A percentile compares a stretch with the other conserved stretches of the same genome.
These are phyloP conservation scores for Melanchra persicariae DNA, from an alignment of 2,888 invertebrate species.

Conservation along the genomic window DNA sequence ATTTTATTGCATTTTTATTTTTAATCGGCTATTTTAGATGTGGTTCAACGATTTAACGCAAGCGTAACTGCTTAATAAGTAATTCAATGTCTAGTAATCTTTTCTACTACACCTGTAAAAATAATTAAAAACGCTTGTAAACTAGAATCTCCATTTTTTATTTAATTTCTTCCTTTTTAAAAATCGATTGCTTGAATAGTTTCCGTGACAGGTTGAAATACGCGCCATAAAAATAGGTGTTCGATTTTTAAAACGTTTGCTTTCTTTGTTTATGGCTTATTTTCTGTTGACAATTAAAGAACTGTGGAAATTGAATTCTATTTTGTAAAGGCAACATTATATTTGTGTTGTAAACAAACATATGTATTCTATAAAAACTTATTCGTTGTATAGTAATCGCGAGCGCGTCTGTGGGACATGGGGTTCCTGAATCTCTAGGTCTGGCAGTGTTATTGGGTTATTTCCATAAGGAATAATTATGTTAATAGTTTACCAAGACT, in stretches of 20 bases:
- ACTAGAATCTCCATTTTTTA: constrained; percentile 25
- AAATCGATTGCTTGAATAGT: constrained; percentile 59
- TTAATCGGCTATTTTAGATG: constrained; percentile 65
- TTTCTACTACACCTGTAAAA: constrained; percentile 56
- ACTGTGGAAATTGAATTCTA: constrained; percentile 41
- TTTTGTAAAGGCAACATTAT: constrained; percentile 29
- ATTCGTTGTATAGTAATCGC: too few species aligned
- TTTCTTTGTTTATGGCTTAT: constrained; percentile 40
- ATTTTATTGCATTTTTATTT: constrained; percentile 74
- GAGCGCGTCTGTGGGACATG: too few species aligned
- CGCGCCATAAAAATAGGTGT: constrained; percentile 43
- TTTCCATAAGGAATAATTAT: too few species aligned
- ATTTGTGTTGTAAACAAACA: not conserved
- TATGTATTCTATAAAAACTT: not conserved
- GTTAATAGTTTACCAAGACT: too few species aligned
- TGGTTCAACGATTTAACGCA: constrained; percentile 59
- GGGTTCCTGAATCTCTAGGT: too few species aligned
- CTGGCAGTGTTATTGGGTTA: too few species aligned
- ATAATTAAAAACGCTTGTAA: constrained; percentile 50
- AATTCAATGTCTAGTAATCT: constrained; percentile 61
- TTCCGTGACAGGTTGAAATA: constrained; percentile 44
- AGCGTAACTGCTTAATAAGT: constrained; percentile 71
- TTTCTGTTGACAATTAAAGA: constrained; percentile 53
- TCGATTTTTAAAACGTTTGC: constrained; percentile 46
- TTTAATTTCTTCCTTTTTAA: constrained; percentile 58